Conservation (phyloP, 35 echinoderm and acorn worm genomes). For the Diadema setosum region DNA sequence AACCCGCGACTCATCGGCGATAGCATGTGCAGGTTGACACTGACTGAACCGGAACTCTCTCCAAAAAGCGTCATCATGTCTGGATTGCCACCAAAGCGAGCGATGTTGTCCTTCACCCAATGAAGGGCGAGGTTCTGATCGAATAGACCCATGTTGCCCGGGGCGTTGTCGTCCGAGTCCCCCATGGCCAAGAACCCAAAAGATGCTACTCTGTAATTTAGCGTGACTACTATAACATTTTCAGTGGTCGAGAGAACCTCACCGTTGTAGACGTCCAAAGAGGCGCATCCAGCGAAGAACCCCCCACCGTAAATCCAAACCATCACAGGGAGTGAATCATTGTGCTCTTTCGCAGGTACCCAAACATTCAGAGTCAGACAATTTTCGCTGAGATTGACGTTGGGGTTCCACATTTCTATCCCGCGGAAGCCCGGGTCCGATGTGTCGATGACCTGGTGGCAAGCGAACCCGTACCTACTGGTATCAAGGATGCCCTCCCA, state of each 20-base stretch:
- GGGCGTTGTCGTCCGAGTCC: conserved; percentile 48
- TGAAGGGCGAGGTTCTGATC: conserved; percentile 71
- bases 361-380: conserved; percentile 93
- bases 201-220: conserved; percentile 88
- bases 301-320: conserved; percentile 95
- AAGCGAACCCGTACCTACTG: conserved; percentile 21
- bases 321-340: conserved; percentile 60
- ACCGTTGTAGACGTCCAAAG: conserved; percentile 86
- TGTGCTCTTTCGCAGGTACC: conserved; percentile 61
- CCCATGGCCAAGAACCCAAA: conserved; percentile 82
- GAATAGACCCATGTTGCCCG: conserved; percentile 82
- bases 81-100: conserved; percentile 60
- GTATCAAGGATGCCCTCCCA: conserved; percentile 10
- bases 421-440: conserved; percentile 52
- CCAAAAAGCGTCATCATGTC: conserved; percentile 69
- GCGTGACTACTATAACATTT: conserved; percentile 78
- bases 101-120: conserved; percentile 87
- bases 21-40: conserved; percentile 69
- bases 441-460: conserved; percentile 23
- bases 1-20: conserved; percentile 46
- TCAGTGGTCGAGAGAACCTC: conserved; percentile 61
- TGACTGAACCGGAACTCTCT: conserved; percentile 85
- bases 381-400: conserved; percentile 68
- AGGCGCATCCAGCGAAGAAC: conserved; percentile 59
- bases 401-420: conserved; percentile 84